Evolutionary conservation across 2,797 vertebrate genomes (phyloP).

Genomic region (Schizothorax lantsangensis): DNA sequence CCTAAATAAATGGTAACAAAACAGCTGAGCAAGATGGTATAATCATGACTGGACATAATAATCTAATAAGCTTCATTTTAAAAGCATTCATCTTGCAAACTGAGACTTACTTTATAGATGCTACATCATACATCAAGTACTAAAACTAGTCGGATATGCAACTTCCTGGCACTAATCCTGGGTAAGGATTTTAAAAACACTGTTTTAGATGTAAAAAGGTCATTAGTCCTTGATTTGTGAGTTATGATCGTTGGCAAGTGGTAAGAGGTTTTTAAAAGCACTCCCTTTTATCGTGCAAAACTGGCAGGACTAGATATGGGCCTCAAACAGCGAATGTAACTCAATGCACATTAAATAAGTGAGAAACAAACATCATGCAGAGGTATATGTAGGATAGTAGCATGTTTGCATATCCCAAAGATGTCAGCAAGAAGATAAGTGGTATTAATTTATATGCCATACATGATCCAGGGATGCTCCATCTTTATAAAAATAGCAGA

Average conservation of each 20-base stretch:
- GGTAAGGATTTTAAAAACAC: neutral
- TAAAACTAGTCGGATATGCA: slow-evolving; percentile 2
- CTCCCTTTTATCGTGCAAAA: neutral
- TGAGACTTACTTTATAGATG: neutral
- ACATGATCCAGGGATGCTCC: neutral
- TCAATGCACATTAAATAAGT: neutral
- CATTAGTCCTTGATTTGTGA: neutral
- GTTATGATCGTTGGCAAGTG: neutral
- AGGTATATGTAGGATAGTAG: neutral
- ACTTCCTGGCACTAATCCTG: neutral
- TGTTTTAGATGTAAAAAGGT: neutral
- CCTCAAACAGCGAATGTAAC: neutral
- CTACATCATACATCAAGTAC: neutral
- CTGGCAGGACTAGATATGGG: neutral
- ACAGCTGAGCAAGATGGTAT: neutral
- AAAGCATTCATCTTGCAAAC: slow-evolving; percentile 20
- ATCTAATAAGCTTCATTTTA: neutral
- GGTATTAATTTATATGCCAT: neutral
- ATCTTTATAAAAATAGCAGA: neutral
- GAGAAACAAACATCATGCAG: neutral
- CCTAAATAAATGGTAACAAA: neutral
- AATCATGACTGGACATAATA: neutral
- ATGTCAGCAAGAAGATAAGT: neutral
- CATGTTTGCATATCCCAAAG: slow-evolving; percentile 5
- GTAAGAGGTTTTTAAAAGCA: neutral